Base-by-base conservation (phyloP, 2,888 invertebrate genomes). In the Erynnis tages region DNA sequence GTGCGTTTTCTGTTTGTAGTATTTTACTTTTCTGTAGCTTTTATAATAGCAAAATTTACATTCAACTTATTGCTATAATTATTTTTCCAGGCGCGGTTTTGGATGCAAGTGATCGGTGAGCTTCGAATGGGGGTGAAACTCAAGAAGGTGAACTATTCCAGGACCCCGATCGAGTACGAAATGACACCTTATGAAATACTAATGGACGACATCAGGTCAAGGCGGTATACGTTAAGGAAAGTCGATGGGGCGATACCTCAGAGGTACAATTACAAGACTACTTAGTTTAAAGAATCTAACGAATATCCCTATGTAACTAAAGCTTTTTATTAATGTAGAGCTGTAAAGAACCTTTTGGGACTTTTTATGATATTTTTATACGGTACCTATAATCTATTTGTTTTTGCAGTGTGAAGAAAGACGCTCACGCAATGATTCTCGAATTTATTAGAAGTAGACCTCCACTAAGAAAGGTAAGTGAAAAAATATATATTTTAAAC, bases 381-480 rank as follows among this genome's bases (percentile, higher is more conserved):
- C 13, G 1, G 1, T 34, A 16, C 11, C 16, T 19, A 16, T 56
- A 21, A 54, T 58, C n/a, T 30, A 1, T 34, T 71, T 74, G 13
- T 69, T 47, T 76, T 76, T 55, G 37, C 86, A 90, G 94, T 79
- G 95, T 97, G 53, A 97, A 96, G 82, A 97, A 97, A 87, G 97
- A 98, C 90, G 98, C 98, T 17, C 98, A 98, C 80, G 96, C 96
- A 55, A 93, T 98, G 85, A 98, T 98, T 76, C 92, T 98, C 74
- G 98, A 98, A 80, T 98, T 98, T 90, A 98, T 98, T 76, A 92
- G 98, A 77, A 97, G 97, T 74, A 92, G 98, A 76, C 98, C 98
- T 54, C 97, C 98, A 58, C 91, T 98, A 49, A 95, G 94, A 90
- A 97, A 97, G 91, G 97, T 95, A 83, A 79, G 82, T 27, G n/a